These are phyloP conservation scores for Lucinisca nassula DNA, from an alignment of 2,888 invertebrate genomes.

Conservation along the genomic window DNA sequence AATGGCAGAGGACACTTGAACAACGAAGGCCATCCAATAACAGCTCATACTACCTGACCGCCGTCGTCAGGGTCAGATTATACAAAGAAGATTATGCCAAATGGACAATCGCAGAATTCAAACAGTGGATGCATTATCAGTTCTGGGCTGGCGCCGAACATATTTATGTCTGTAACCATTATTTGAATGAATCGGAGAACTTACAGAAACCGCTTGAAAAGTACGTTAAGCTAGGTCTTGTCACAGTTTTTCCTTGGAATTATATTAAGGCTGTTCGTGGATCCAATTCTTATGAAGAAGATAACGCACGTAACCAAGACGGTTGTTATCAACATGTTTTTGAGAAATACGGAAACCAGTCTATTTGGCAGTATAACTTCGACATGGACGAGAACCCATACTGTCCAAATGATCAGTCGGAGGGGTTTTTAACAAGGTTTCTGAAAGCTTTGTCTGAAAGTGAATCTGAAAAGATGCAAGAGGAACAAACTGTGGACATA, in stretches of 20 bases:
- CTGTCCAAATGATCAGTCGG: neutral
- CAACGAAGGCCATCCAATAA: no score
- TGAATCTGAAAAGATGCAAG: neutral
- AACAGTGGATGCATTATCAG: slow-evolving; percentile 40
- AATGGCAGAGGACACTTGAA: slow-evolving; percentile 1
- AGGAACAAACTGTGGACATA: neutral
- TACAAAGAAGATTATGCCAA: slow-evolving; percentile 27
- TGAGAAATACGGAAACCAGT: neutral
- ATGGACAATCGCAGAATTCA: slow-evolving; percentile 31
- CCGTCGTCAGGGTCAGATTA: slow-evolving; percentile 25
- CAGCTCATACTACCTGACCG: slow-evolving; percentile 13
- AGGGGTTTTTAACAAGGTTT: slow-evolving; percentile 9
- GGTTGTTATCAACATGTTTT: neutral
- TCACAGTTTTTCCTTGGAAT: slow-evolving; percentile 18
- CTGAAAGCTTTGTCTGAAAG: neutral
- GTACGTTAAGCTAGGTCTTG: slow-evolving; percentile 9
- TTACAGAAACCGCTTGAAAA: slow-evolving; percentile 4
- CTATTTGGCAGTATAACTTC: slow-evolving; percentile 22
- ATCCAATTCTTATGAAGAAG: neutral
- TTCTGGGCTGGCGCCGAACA: slow-evolving; percentile 34
- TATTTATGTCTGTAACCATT: slow-evolving; percentile 30
- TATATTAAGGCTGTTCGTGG: slow-evolving; percentile 12
- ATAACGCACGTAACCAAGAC: neutral
- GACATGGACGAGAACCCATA: slow-evolving; percentile 28
- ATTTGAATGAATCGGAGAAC: slow-evolving; percentile 19